Evolutionary conservation across 2,888 invertebrate genomes (phyloP).

Genomic region (Sesia bembeciformis): DNA sequence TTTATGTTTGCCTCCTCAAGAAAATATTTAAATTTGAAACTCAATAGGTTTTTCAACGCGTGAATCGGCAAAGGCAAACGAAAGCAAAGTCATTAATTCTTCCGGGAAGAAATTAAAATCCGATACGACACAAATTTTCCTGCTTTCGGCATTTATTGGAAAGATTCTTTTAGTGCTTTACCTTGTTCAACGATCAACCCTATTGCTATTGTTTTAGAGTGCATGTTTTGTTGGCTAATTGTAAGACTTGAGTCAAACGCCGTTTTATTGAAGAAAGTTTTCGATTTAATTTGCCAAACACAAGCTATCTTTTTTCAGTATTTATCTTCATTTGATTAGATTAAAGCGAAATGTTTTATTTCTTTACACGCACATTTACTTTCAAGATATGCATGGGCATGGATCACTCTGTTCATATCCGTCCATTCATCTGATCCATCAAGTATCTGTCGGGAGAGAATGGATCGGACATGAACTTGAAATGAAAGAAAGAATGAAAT

Average conservation of each 20-base stretch:
- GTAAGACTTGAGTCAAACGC: constrained; percentile 15
- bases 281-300: constrained; percentile 69
- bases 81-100: constrained; percentile 67
- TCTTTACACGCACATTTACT: neutral
- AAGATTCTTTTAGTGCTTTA: constrained; percentile 17
- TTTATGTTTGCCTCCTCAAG: too few species aligned
- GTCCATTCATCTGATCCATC: too few species aligned
- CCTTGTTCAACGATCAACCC: constrained; percentile 3
- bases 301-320: constrained; percentile 57
- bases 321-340: constrained; percentile 67
- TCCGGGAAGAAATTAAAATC: constrained; percentile 67
- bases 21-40: too few species aligned
- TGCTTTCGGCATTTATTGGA: constrained; percentile 21
- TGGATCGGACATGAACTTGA: too few species aligned
- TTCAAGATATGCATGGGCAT: neutral
- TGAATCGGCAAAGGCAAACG: constrained; percentile 37
- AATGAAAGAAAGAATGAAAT: too few species aligned
- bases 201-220: constrained; percentile 3
- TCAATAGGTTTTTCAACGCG: constrained; percentile 44
- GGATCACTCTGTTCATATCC: neutral
- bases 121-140: constrained; percentile 70
- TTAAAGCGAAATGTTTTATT: constrained; percentile 43
- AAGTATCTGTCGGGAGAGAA: too few species aligned
- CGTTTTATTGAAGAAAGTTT: constrained; percentile 36
- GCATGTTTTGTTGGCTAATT: constrained; percentile 7